These are phyloP conservation scores for Subanguina moxae DNA, from an alignment of 1,140 invertebrate genomes.

Conservation along the genomic window DNA sequence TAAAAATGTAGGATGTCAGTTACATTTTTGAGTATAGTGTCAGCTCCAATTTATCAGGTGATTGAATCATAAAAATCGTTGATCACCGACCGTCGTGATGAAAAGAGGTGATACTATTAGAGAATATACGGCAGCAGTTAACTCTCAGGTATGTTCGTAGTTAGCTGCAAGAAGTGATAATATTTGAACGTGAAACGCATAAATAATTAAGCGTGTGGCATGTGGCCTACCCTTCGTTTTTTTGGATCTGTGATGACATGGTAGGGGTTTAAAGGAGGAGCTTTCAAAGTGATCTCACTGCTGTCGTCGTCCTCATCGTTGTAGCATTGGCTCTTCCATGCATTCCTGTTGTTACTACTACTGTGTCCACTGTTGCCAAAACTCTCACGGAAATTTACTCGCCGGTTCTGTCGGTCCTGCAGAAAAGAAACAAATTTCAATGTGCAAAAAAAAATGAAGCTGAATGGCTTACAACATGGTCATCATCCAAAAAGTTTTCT, in stretches of 20 bases:
- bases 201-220: too few relatives aligned
- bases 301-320: conserved; percentile 1
- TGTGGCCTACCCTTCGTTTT: not conserved
- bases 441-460: not conserved
- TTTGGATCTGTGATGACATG: not conserved
- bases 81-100: too few relatives aligned
- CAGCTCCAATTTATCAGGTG: too few relatives aligned
- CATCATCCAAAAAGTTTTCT: conserved; percentile 1
- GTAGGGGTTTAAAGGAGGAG: not conserved
- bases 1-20: too few relatives aligned
- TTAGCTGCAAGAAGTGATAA: too few relatives aligned
- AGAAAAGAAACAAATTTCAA: not conserved
- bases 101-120: too few relatives aligned
- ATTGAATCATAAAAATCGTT: too few relatives aligned
- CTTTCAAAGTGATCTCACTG: not conserved
- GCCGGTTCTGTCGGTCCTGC: not conserved
- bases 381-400: conserved; percentile 1
- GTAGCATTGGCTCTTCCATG: not conserved
- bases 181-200: too few relatives aligned
- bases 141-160: too few relatives aligned
- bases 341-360: not conserved
- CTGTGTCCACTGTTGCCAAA: not conserved
- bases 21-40: too few relatives aligned
- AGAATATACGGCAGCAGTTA: too few relatives aligned
- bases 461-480: not conserved